A percentile compares a stretch with the other conserved stretches of the same genome.
Conservation (phyloP, 2,113 vertebrate species). For the Lanius collurio region DNA sequence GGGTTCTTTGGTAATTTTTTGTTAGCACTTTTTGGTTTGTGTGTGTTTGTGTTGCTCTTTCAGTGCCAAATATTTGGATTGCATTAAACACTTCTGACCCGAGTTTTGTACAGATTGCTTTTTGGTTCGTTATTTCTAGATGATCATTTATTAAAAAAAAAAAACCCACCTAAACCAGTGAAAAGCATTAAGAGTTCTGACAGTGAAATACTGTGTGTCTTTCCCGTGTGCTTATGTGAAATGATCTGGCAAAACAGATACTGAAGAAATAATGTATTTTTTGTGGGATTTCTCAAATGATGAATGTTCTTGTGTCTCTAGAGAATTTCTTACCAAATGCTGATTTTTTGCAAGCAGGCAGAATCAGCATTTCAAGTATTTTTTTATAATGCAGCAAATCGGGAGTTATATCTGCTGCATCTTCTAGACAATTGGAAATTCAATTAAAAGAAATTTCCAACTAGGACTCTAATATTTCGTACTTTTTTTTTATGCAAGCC, state of each 20-base stretch:
- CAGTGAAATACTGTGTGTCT: constrained; percentile 75
- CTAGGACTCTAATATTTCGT: neutral
- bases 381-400: neutral
- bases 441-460: neutral
- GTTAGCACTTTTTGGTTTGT: neutral
- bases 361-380: constrained; percentile 16
- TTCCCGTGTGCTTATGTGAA: constrained; percentile 72
- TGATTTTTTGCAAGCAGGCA: constrained; percentile 68
- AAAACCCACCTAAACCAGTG: constrained; percentile 5
- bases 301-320: constrained; percentile 72
- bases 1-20: neutral
- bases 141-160: neutral
- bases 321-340: constrained; percentile 64
- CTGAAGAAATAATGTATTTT: constrained; percentile 72
- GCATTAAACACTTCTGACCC: neutral
- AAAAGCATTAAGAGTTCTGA: constrained; percentile 65
- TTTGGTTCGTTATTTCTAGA: constrained; percentile 42
- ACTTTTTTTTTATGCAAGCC: neutral
- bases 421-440: neutral
- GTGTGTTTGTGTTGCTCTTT: neutral
- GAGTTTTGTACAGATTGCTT: neutral
- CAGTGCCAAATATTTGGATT: constrained; percentile 35
- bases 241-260: constrained; percentile 80
- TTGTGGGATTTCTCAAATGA: constrained; percentile 73
- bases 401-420: neutral